A percentile compares a stretch with the other conserved stretches of the same genome.
Conservation (phyloP, 2,888 invertebrate genomes). For the Priocnemis perturbator region DNA sequence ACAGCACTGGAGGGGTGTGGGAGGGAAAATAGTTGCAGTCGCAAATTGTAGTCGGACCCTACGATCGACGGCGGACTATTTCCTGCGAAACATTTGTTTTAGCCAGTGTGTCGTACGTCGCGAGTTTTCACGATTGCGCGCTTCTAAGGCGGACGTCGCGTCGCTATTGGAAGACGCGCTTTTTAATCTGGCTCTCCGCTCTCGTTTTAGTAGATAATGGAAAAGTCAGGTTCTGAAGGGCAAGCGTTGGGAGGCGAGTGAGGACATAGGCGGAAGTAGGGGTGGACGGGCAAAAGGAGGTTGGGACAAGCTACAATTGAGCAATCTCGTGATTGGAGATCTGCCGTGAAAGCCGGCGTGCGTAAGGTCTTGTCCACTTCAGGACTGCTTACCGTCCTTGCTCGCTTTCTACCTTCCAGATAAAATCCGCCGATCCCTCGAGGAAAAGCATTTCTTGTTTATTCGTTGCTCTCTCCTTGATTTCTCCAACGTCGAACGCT, state of each 20-base stretch:
- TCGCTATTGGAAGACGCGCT: conserved; percentile 31
- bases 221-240: conserved; percentile 39
- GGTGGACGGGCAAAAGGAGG: conserved; percentile 37
- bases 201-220: conserved; percentile 44
- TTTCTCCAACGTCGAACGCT: conserved; percentile 28
- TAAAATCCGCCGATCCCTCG: conserved; percentile 51
- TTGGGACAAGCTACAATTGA: conserved; percentile 65
- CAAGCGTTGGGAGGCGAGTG: conserved; percentile 25
- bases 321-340: conserved; percentile 72
- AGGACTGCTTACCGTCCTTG: conserved; percentile 53
- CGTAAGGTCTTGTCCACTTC: conserved; percentile 51
- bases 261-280: conserved; percentile 39
- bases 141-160: background rate
- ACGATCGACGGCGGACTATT: no score
- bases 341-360: conserved; percentile 42
- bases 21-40: no score
- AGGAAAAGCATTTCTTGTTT: conserved; percentile 28
- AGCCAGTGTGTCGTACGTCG: no score
- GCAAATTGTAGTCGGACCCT: no score
- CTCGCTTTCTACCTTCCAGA: conserved; percentile 33
- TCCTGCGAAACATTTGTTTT: no score
- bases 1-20: no score
- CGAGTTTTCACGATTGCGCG: background rate
- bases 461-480: conserved; percentile 49
- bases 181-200: conserved; percentile 43